Percentiles rank a stretch among this genome's conserved stretches.
Conservation (phyloP, 2,113 vertebrate genomes). For the Bujurquina vittata region DNA sequence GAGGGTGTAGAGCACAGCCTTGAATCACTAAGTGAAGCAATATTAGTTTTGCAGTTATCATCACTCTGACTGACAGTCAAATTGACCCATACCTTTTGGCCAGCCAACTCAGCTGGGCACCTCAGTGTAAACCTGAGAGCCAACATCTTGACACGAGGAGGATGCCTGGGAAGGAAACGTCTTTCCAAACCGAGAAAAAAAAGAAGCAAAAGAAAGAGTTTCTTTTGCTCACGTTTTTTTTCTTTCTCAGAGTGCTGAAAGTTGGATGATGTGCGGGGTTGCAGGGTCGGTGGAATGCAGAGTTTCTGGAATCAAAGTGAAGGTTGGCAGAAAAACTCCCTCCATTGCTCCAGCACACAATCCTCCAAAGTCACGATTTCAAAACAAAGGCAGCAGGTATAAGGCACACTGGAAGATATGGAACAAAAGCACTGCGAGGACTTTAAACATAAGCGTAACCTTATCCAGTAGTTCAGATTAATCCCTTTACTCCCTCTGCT, state of each 20-base stretch:
- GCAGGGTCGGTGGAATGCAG: slow-evolving; percentile 61
- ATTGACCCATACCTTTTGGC: slow-evolving; percentile 47
- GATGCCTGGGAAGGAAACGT: slow-evolving; percentile 48
- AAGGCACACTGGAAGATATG: slow-evolving; percentile 23
- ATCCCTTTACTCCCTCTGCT: slow-evolving; percentile 4
- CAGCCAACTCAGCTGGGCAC: slow-evolving; percentile 2
- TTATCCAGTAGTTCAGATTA: slow-evolving; percentile 11
- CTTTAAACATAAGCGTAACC: slow-evolving; percentile 24
- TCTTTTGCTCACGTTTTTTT: slow-evolving; percentile 38
- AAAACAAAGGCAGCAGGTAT: slow-evolving; percentile 50
- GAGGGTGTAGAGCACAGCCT: slow-evolving; percentile 21
- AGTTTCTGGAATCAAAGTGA: slow-evolving; percentile 49
- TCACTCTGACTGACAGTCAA: slow-evolving; percentile 53
- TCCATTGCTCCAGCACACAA: slow-evolving; percentile 46
- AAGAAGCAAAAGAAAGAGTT: slow-evolving; percentile 43
- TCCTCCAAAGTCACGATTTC: slow-evolving; percentile 54
- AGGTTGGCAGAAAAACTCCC: slow-evolving; percentile 48
- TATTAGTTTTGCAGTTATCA: slow-evolving; percentile 23
- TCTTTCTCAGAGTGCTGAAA: slow-evolving; percentile 21
- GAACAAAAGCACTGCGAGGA: background rate
- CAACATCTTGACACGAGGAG: slow-evolving; percentile 53
- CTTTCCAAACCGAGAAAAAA: slow-evolving; percentile 34
- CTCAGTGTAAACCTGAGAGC: slow-evolving; percentile 5
- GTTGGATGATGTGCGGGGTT: slow-evolving; percentile 31
- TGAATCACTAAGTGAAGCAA: slow-evolving; percentile 37